A percentile compares a stretch with the other conserved stretches of the same genome.
Conservation (phyloP, 2,113 vertebrate genomes). For the Cavia aperea region DNA sequence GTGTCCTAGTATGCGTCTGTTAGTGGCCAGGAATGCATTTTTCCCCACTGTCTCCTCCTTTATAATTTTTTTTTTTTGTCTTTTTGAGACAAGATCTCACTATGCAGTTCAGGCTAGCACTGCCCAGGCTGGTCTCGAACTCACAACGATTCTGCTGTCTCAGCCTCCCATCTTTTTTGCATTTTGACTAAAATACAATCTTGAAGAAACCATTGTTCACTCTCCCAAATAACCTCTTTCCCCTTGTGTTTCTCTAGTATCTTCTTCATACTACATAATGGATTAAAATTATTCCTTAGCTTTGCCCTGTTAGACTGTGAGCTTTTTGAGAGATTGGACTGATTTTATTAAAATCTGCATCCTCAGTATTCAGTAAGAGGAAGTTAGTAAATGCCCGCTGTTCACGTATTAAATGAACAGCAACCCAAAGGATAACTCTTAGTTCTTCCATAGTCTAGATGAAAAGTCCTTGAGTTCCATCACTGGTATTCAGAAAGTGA, state of each 20-base stretch:
- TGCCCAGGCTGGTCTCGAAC: no score
- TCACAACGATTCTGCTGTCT: no score
- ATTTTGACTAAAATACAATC: not conserved
- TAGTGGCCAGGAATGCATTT: not conserved
- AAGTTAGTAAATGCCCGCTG: not conserved
- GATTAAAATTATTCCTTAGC: not conserved
- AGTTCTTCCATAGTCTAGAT: not conserved
- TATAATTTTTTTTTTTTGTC: no score
- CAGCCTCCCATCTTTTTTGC: no score
- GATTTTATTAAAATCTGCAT: constrained; percentile 12
- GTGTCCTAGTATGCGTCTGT: not conserved
- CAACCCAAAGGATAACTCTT: not conserved
- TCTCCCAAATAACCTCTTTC: not conserved
- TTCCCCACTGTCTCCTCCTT: not conserved
- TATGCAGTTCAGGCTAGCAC: no score
- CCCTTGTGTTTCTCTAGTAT: not conserved
- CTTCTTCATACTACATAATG: not conserved
- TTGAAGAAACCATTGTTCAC: not conserved
- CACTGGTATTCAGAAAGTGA: no score
- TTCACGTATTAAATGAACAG: not conserved
- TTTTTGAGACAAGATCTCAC: no score
- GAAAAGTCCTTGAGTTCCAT: not conserved
- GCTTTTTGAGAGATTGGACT: not conserved
- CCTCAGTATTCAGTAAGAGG: not conserved
- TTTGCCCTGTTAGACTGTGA: not conserved